phyloP scores from a whole-genome alignment of 2,888 invertebrate species.

The Unio delphinus region DNA sequence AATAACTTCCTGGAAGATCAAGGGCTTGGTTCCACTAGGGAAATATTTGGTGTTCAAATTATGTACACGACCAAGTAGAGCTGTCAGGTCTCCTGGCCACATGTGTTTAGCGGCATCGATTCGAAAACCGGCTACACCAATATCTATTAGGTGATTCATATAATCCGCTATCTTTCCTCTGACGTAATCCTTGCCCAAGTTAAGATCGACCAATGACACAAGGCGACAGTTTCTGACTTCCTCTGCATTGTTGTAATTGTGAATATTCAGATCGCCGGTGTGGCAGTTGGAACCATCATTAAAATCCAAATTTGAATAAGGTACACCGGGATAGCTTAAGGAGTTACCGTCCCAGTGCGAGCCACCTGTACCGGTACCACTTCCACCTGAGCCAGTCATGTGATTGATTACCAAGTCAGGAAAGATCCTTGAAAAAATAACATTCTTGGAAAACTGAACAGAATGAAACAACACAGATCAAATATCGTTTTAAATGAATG shows the following conservation, averaged over 20 bases:
- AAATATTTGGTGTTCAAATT: slow-evolving; percentile 45
- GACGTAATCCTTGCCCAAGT: slow-evolving; percentile 76
- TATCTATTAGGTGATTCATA: slow-evolving; percentile 60
- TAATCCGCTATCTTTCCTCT: slow-evolving; percentile 51
- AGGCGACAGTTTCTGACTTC: slow-evolving; percentile 79
- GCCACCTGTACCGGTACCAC: slow-evolving; percentile 77
- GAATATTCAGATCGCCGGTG: slow-evolving; percentile 61
- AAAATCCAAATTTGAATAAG: slow-evolving; percentile 78
- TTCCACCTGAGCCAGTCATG: slow-evolving; percentile 78
- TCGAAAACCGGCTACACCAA: slow-evolving; percentile 74
- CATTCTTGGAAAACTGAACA: not conserved
- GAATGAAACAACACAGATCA: not conserved
- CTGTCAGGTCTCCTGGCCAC: slow-evolving; percentile 62
- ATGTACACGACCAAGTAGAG: slow-evolving; percentile 49
- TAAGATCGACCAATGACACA: slow-evolving; percentile 82
- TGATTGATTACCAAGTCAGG: slow-evolving; percentile 88
- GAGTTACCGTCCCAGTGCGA: slow-evolving; percentile 57
- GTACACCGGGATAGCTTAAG: slow-evolving; percentile 70
- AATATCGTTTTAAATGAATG: not conserved
- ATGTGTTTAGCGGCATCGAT: slow-evolving; percentile 67
- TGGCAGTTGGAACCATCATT: slow-evolving; percentile 73
- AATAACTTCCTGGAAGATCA: slow-evolving; percentile 65
- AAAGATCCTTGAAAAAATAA: slow-evolving; percentile 78
- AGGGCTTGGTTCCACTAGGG: slow-evolving; percentile 47
- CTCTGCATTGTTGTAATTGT: slow-evolving; percentile 51